Base-by-base conservation (phyloP, 1,140 invertebrate genomes). In the Teleopsis dalmanni region DNA sequence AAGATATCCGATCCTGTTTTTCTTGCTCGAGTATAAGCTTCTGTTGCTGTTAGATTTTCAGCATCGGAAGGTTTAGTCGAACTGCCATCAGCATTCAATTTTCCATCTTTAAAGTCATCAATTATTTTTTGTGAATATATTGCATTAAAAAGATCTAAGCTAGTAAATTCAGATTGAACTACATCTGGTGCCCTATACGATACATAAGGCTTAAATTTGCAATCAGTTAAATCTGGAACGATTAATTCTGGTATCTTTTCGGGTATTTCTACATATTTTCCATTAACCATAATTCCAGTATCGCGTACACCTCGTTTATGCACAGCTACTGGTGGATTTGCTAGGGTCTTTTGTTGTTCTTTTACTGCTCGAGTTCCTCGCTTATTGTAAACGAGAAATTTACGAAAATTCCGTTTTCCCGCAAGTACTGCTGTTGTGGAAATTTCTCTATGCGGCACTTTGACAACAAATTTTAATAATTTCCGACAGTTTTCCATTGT, bases 201-300 rank as follows among this genome's bases (percentile, higher is more conserved):
- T 0, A 97, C 94, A 64, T 98, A 98, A 0, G 95, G 91, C 71
- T 94, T 95, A 21, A 98, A 73, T 73, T 83, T 70, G 62, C 79
- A 91, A 51, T 76, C 81, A 55, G 78, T 83, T 4, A 98, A 72
- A 67, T 95, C 82, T 2, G 95, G 95, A 14, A 97, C 93, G 51
- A 98, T 82, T 13, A 97, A 62, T 66, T 96, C 87, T 10, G 93
- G 91, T 53, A 94, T 82, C 82, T 87, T 91, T 79, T 97, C 93
- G n/a, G 84, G 83, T 14, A 96, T 69, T 18, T 59, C 54, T 3
- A 83, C 70, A 69, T 79, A 88, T 53, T 74, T 72, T 14, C 78
- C 76, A 35, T 80, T 72, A 3, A 72, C 59, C 3, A 65, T 51
- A 42, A 78, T 78, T 21, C 85, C 86, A 9, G 72, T 72, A 50